Conservation (phyloP, 30 jellyfish, hydroid and myxozoan species). For the Chrysaora quinquecirrha region DNA sequence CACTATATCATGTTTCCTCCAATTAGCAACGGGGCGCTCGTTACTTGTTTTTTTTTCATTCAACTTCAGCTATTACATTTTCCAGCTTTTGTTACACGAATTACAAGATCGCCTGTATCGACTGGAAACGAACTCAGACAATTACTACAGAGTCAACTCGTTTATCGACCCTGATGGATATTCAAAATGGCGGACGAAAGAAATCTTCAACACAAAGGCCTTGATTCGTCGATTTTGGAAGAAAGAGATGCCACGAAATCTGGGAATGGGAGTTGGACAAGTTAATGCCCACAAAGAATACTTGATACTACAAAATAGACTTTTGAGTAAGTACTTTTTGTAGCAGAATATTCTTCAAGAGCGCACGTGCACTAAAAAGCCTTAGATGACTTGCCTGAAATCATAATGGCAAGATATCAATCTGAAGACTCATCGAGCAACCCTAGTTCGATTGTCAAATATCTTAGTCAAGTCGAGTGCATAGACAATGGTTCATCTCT, state of each 20-base stretch:
- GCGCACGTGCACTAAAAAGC: too few species aligned
- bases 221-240: slow-evolving; percentile 54
- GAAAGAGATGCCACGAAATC: slow-evolving; percentile 33
- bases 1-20: too few species aligned
- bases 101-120: slow-evolving; percentile 61
- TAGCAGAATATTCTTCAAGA: too few species aligned
- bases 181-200: slow-evolving; percentile 67
- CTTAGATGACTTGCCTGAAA: too few species aligned
- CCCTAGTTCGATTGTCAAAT: too few species aligned
- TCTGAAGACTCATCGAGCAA: too few species aligned
- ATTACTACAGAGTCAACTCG: slow-evolving; percentile 47
- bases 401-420: too few species aligned
- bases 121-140: slow-evolving; percentile 63
- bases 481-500: too few species aligned
- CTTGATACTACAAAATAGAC: slow-evolving; percentile 43
- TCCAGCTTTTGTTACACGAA: slow-evolving; percentile 56
- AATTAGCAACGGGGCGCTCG: too few species aligned
- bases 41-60: too few species aligned
- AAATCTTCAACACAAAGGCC: slow-evolving; percentile 20
- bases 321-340: slow-evolving; percentile 52
- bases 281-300: slow-evolving; percentile 53
- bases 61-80: too few species aligned
- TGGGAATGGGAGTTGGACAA: slow-evolving; percentile 22
- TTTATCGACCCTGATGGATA: slow-evolving; percentile 64
- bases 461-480: too few species aligned